Percentiles rank a stretch among this genome's conserved stretches.
Conservation (phyloP, 2,888 invertebrate species). For the Didymodactylos carnosus region DNA sequence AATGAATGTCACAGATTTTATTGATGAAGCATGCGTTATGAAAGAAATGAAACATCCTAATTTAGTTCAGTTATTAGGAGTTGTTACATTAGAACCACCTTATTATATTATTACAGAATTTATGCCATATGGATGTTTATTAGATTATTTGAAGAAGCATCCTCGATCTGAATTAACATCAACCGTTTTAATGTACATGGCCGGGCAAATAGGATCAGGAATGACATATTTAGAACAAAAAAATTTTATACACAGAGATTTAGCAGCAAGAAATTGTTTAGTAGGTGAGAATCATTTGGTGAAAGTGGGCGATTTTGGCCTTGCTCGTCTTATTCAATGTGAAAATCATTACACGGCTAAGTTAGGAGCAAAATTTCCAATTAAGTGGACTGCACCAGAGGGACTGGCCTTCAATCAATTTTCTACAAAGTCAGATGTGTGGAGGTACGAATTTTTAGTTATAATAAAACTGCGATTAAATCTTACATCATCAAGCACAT, state of each 20-base stretch:
- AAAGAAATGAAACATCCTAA: constrained; percentile 99
- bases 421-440: constrained; percentile 55
- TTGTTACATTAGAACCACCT: constrained; percentile 91
- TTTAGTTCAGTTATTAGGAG: constrained; percentile 81
- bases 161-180: constrained; percentile 54
- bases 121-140: constrained; percentile 89
- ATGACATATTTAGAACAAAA: constrained; percentile 94
- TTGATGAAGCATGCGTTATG: constrained; percentile 97
- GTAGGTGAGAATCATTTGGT: constrained; percentile 91
- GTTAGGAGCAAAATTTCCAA: constrained; percentile 96
- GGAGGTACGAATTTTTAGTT: constrained; percentile 23
- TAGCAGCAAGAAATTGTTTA: constrained; percentile 94
- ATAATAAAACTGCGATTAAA: not conserved
- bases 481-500: constrained; percentile 37
- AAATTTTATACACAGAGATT: constrained; percentile 59
- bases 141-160: constrained; percentile 76
- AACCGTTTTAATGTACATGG: constrained; percentile 91
- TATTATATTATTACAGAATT: constrained; percentile 99
- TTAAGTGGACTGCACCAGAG: constrained; percentile 99
- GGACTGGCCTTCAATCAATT: constrained; percentile 96
- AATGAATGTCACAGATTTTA: constrained; percentile 94
- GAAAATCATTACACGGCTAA: constrained; percentile 96
- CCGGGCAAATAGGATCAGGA: constrained; percentile 94
- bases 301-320: constrained; percentile 94
- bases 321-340: constrained; percentile 66